Percentiles rank a stretch among this genome's conserved stretches.
These are phyloP conservation scores for Archips crataeganus DNA, from an alignment of 2,888 invertebrate species.

Conservation along the genomic window DNA sequence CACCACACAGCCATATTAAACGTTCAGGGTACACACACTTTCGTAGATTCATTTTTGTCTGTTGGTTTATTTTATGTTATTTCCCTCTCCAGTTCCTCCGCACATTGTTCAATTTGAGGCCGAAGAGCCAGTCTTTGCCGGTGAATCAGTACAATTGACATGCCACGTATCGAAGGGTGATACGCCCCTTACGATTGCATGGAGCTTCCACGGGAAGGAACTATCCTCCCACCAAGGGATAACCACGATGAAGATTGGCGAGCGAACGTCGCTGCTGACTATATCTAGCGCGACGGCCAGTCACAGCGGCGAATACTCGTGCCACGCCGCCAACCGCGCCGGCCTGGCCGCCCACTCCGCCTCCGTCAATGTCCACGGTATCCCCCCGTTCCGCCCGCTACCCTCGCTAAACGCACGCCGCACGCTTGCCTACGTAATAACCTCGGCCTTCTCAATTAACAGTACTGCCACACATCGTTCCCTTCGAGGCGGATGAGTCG, in stretches of 20 bases:
- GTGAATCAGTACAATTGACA: constrained; percentile 87
- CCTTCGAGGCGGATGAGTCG: constrained; percentile 88
- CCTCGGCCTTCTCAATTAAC: constrained; percentile 80
- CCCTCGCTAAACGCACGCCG: constrained; percentile 75
- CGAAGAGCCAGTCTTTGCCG: constrained; percentile 87
- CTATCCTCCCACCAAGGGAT: constrained; percentile 84
- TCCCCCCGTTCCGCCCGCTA: constrained; percentile 58
- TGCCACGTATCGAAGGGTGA: constrained; percentile 90
- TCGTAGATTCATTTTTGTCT: constrained; percentile 57
- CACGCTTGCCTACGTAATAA: constrained; percentile 80
- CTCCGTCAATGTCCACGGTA: constrained; percentile 89
- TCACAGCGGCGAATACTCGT: constrained; percentile 90
- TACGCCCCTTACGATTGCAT: constrained; percentile 89
- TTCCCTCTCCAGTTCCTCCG: constrained; percentile 82
- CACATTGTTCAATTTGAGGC: constrained; percentile 88
- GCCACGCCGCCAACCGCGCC: constrained; percentile 88
- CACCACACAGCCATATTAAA: constrained; percentile 87
- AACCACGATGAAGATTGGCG: constrained; percentile 86
- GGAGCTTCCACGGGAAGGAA: constrained; percentile 90
- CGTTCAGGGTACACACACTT: constrained; percentile 87
- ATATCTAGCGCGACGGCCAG: constrained; percentile 87
- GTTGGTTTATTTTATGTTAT: constrained; percentile 53
- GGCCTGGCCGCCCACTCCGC: constrained; percentile 88
- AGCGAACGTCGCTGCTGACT: constrained; percentile 88
- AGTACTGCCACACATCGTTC: constrained; percentile 89